Base-by-base conservation (phyloP, 1,140 invertebrate genomes). In the Ooceraea biroi region DNA sequence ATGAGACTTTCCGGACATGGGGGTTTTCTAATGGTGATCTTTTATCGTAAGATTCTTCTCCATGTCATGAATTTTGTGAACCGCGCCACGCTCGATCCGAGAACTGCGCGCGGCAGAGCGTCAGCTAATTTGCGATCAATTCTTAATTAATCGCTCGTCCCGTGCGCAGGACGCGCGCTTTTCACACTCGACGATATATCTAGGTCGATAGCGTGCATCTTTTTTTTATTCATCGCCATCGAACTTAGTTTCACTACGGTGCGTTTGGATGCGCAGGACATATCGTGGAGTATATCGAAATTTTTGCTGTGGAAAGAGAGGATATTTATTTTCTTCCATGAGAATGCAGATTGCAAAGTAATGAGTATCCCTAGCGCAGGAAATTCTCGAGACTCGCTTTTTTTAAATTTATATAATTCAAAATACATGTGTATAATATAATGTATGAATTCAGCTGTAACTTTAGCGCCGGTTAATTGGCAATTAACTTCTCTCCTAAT, bases 171-270 rank as follows among this genome's bases (percentile, higher is more conserved):
- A 84, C 63, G 71, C 41, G 41, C 41, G 36, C 69, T 60, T 68
- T 88, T 88, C 66, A 88, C 83, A 88, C 50, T 83, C 27, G 83
- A 88, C 48, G 46, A 82, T 85, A 78, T 69, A 88, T 88, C 77
- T 82, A 78, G 86, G 86, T 88, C 87, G 72, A 58, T 77, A 57
- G 82, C 65, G 78, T 57, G 60, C 55, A 36, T 2, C 36, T 36
- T 77, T 50, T 68, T 87, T 87, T 88, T 73, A 46, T 78, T 82
- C 65, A 48, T 10, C 68, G 55, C 7, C 44, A 25, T 41, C 11
- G 12, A 66, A 63, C 60, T 82, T 66, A 19, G n/a, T 76, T 68
- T 86, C 84, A 61, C 60, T 69, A 46, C 12, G 44, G n/a, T 22
- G 25, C 10, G 25, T 65, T 69, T 5, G 41, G 5, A 61, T 41